These are phyloP conservation scores for Oryzias javanicus DNA, from an alignment of 2,113 vertebrate genomes.

Conservation along the genomic window DNA sequence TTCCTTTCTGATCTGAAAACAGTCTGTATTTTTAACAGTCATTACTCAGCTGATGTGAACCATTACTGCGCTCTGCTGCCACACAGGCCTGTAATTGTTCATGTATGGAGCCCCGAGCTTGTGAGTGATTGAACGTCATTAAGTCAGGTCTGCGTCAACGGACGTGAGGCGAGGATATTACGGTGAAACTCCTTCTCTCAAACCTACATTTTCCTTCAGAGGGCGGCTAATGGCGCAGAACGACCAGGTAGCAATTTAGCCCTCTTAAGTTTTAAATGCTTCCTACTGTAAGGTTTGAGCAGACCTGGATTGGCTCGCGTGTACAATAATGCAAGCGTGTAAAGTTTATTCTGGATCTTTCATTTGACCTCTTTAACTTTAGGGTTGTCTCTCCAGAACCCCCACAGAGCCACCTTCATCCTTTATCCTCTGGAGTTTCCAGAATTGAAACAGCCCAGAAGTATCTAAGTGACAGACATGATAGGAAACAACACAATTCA, in stretches of 20 bases:
- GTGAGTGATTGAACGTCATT: slow-evolving; percentile 59
- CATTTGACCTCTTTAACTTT: background rate
- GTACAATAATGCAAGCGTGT: background rate
- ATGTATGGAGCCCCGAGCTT: slow-evolving; percentile 35
- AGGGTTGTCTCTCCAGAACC: background rate
- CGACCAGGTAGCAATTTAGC: slow-evolving; percentile 48
- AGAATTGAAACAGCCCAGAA: too few species aligned
- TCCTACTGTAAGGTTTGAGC: slow-evolving; percentile 27
- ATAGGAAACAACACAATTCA: background rate
- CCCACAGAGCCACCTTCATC: too few species aligned
- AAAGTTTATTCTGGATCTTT: background rate
- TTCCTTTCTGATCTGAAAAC: slow-evolving; percentile 21
- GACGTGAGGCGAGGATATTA: slow-evolving; percentile 21
- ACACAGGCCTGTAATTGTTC: slow-evolving; percentile 55
- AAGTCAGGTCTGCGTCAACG: slow-evolving; percentile 53
- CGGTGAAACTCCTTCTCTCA: slow-evolving; percentile 18
- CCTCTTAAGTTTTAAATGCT: slow-evolving; percentile 43
- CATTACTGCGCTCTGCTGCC: slow-evolving; percentile 25
- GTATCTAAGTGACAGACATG: too few species aligned
- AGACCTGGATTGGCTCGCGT: background rate
- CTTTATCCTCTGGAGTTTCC: too few species aligned
- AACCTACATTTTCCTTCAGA: slow-evolving; percentile 47
- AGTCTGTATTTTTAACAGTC: slow-evolving; percentile 24
- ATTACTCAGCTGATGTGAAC: slow-evolving; percentile 46
- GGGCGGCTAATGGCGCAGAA: slow-evolving; percentile 31